phyloP scores from a whole-genome alignment of 2,113 vertebrate genomes.

The Motacilla alba region DNA sequence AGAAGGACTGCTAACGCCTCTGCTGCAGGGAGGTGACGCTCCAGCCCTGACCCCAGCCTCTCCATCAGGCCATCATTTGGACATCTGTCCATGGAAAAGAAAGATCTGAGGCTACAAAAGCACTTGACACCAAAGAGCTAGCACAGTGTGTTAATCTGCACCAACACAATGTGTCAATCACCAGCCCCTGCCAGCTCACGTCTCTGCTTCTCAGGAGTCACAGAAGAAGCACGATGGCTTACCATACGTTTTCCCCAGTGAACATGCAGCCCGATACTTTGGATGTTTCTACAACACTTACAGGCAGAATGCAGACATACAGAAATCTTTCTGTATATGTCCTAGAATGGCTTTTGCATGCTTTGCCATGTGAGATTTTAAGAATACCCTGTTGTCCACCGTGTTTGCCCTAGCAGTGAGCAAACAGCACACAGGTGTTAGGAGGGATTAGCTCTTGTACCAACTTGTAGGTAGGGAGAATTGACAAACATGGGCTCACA shows the following conservation, averaged over 20 bases:
- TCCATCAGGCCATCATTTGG: not conserved
- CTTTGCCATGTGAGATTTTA: not conserved
- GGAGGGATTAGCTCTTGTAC: not conserved
- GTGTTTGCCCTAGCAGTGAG: not conserved
- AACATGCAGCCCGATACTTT: not conserved
- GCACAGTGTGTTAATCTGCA: not conserved
- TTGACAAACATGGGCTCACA: accelerated
- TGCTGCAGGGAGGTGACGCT: not conserved
- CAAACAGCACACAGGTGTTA: accelerated
- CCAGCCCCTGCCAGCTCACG: not conserved
- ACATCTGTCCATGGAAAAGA: not conserved
- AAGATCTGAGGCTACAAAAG: not conserved
- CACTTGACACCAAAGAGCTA: not conserved
- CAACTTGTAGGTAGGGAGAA: not conserved
- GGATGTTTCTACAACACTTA: not conserved
- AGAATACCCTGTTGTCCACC: accelerated
- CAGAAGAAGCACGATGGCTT: not conserved
- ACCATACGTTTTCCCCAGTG: accelerated
- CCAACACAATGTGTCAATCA: not conserved
- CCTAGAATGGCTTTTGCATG: not conserved
- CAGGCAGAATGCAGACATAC: not conserved
- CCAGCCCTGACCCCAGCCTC: not conserved
- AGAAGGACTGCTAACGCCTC: accelerated
- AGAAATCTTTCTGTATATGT: not conserved
- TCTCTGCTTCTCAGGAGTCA: not conserved